Evolutionary conservation across 2,113 vertebrate species (phyloP).

Genomic region (Notothenia rossii): DNA sequence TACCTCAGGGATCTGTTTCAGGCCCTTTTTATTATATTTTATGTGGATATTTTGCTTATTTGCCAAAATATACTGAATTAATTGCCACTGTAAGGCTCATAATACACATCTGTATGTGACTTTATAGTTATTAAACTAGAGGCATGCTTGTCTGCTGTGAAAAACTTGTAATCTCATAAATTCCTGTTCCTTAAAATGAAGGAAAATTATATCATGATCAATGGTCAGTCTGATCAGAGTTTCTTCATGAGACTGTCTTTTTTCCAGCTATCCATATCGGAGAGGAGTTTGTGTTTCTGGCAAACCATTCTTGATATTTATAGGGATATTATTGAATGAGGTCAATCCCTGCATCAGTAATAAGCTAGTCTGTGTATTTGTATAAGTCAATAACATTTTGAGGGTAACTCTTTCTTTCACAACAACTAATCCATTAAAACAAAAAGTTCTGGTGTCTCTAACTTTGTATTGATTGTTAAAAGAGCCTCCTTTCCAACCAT

Average conservation of each 20-base stretch:
- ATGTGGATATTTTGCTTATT: background rate
- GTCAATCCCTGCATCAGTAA: background rate
- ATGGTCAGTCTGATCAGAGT: background rate
- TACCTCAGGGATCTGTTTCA: background rate
- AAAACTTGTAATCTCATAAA: background rate
- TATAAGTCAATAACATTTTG: background rate
- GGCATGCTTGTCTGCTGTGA: background rate
- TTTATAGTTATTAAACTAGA: no score
- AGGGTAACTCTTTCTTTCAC: background rate
- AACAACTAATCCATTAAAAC: background rate
- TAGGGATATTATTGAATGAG: no score
- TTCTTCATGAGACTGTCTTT: background rate
- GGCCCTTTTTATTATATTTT: background rate
- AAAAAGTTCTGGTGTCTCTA: background rate
- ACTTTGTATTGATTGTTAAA: slow-evolving; percentile 18
- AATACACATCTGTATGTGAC: background rate
- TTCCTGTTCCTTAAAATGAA: background rate
- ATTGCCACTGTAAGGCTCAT: background rate
- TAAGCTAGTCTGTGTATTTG: background rate
- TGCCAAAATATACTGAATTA: background rate
- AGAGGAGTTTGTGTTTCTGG: background rate
- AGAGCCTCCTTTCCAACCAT: background rate
- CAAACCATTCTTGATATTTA: no score
- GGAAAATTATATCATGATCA: no score
- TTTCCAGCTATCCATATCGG: background rate